Evolutionary conservation across 2,113 vertebrate genomes (phyloP), one percentile per base, ranked within the genome.

Genomic region (Pteronura brasiliensis): DNA sequence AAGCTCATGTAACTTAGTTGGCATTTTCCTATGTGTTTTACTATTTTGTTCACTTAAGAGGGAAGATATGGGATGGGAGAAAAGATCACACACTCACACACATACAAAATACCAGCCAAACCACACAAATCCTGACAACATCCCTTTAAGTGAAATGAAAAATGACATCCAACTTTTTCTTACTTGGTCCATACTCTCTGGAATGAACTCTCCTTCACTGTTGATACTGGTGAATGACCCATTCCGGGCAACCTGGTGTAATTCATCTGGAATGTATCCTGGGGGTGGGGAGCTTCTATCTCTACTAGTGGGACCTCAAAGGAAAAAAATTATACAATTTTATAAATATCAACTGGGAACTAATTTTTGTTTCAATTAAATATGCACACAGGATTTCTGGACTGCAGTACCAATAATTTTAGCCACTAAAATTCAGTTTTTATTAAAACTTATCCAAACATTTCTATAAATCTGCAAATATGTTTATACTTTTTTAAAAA

Each of bases 151-250:
- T 59, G 63, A 65, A 95, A 55, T 90, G 25, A 95, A 90, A 95
- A 93, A 55, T 7, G 63, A 47, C 9, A 52, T 23, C 23, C 57
- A 83, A 34, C 72, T 67, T 36, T 82, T 63, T 93, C 96, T 0
- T 99, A 99, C 99, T 99, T 99, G 99, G 99, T 99, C 99, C 99
- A 99, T 99, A 98, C 99, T 99, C 98, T 99, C 99, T 47, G 99
- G 99, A 97, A 99, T 99, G 98, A 99, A 99, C 98, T 99, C 99
- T 49, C 99, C 99, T 97, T 99, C 99, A 86, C 99, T 99, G 99
- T 99, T 99, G 98, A 99, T 99, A 99, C 99, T 99, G 96, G 99
- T 99, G 98, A 99, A 99, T 82, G 99, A 99, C 85, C 99, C 99
- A 92, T 99, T 99, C 96, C 99, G 99, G 86, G 99, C 99, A 96